These are phyloP conservation scores for Matsumyia berberina DNA, from an alignment of 2,888 invertebrate genomes.

Conservation along the genomic window DNA sequence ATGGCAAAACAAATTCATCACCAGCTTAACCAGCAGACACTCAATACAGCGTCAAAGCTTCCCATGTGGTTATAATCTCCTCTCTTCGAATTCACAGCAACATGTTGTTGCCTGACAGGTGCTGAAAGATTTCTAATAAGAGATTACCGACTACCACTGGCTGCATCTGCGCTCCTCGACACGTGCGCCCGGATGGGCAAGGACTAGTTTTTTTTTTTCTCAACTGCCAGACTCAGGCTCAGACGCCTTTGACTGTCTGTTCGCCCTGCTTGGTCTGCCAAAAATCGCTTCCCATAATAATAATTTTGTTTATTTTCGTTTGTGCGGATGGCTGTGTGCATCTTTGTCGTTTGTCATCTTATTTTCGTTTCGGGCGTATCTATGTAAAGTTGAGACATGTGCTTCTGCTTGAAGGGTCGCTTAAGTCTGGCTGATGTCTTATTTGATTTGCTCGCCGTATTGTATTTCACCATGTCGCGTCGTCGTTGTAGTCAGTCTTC, in stretches of 20 bases:
- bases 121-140: not conserved
- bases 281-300: constrained; percentile 38
- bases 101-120: no score
- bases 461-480: constrained; percentile 50
- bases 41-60: no score
- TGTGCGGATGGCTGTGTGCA: not conserved
- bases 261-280: constrained; percentile 4
- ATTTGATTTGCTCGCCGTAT: constrained; percentile 52
- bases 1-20: no score
- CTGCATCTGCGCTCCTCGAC: not conserved
- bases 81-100: no score
- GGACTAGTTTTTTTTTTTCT: constrained; percentile 1
- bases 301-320: constrained; percentile 9
- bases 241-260: not conserved
- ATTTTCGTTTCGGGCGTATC: constrained; percentile 17
- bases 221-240: not conserved
- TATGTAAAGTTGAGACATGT: constrained; percentile 7
- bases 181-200: not conserved
- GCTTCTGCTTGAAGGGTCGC: constrained; percentile 43
- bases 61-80: no score
- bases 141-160: not conserved
- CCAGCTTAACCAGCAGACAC: no score
- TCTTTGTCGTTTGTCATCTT: constrained; percentile 17
- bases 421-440: constrained; percentile 58
- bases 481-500: constrained; percentile 30